Conservation (phyloP, 64 coral and sea anemone species). For the Montipora foliosa region DNA sequence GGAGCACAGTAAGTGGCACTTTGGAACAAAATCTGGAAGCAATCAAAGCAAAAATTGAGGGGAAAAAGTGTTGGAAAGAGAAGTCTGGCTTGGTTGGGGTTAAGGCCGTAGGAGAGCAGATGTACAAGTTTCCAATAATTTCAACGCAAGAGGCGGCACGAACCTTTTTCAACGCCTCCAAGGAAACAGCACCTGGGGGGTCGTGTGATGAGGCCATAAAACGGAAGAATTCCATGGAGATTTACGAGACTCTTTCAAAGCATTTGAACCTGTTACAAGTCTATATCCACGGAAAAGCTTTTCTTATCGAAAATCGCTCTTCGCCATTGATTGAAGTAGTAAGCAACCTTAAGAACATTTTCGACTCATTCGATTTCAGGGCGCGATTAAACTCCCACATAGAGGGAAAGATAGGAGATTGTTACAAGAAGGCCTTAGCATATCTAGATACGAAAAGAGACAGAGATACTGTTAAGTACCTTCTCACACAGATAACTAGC, state of each 20-base stretch:
- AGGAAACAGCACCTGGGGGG: background rate
- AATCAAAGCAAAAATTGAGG: background rate
- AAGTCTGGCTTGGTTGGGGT: background rate
- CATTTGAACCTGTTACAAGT: constrained; percentile 3
- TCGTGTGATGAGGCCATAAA: background rate
- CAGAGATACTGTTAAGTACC: constrained; percentile 38
- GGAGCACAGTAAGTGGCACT: background rate
- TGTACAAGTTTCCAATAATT: background rate
- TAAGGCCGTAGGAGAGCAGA: background rate
- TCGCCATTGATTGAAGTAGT: background rate
- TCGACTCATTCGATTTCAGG: background rate
- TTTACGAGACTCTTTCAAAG: background rate
- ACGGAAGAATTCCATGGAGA: background rate
- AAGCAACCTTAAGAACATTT: background rate
- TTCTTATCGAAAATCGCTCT: background rate
- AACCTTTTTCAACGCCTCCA: background rate
- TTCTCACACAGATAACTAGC: constrained; percentile 52
- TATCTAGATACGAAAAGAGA: constrained; percentile 67
- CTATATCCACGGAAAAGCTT: background rate
- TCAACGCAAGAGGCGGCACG: background rate
- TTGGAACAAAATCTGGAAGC: background rate
- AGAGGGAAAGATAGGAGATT: constrained; percentile 11
- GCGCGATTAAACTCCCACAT: background rate
- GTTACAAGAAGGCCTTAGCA: background rate
- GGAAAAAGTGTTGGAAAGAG: background rate